Conservation (phyloP, 1,140 invertebrate genomes). For the Dreissena polymorpha region DNA sequence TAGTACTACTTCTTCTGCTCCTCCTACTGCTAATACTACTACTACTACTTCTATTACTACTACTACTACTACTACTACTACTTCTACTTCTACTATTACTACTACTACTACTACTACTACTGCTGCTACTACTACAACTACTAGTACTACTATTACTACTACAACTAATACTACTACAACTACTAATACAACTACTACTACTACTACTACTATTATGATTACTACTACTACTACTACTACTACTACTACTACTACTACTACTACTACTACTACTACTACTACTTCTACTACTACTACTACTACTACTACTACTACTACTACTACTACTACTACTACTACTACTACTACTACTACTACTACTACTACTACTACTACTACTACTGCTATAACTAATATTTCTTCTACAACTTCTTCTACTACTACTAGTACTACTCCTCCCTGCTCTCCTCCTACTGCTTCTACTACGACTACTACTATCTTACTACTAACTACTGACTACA, state of each 20-base stretch:
- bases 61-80: slow-evolving; percentile 30
- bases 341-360: slow-evolving; percentile 24
- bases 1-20: slow-evolving; percentile 37
- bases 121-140: neutral
- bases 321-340: slow-evolving; percentile 32
- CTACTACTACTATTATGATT: slow-evolving; percentile 40
- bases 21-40: slow-evolving; percentile 25
- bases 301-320: slow-evolving; percentile 40
- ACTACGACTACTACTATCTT: slow-evolving; percentile 49
- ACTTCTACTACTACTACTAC: slow-evolving; percentile 48
- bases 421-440: slow-evolving; percentile 26
- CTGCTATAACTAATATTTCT: slow-evolving; percentile 6
- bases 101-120: slow-evolving; percentile 10
- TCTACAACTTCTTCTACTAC: slow-evolving; percentile 27
- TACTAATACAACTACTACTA: too few relatives aligned
- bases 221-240: slow-evolving; percentile 45
- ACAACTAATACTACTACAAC: slow-evolving; percentile 33
- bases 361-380: slow-evolving; percentile 19
- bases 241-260: slow-evolving; percentile 37
- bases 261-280: slow-evolving; percentile 48
- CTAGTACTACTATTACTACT: slow-evolving; percentile 33
- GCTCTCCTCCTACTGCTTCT: slow-evolving; percentile 23
- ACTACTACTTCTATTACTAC: slow-evolving; percentile 26
- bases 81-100: slow-evolving; percentile 25
- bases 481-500: too few relatives aligned